Evolutionary conservation across 2,888 invertebrate species (phyloP).

Genomic region (Meta bourneti): DNA sequence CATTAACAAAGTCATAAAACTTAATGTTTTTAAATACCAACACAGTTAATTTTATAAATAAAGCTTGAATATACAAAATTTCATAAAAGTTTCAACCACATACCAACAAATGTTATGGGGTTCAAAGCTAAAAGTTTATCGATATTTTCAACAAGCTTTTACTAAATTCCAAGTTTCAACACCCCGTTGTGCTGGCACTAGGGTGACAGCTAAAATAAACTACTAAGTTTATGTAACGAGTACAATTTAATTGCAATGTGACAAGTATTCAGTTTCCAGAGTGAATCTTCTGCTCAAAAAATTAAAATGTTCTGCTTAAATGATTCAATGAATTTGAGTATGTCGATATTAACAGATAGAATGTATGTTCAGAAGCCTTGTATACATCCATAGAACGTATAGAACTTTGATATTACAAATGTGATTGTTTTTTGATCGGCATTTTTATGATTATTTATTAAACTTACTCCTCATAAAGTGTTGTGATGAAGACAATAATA

Average conservation of each 20-base stretch:
- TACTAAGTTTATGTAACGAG: background rate
- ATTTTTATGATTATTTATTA: conserved; percentile 73
- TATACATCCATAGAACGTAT: background rate
- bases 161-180: background rate
- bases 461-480: conserved; percentile 47
- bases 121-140: no score
- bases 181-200: conserved; percentile 49
- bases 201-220: conserved; percentile 13
- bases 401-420: background rate
- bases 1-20: no score
- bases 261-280: no score
- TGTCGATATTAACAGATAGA: no score
- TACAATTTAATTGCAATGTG: no score
- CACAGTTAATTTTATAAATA: no score
- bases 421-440: conserved; percentile 34
- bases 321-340: no score
- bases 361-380: background rate
- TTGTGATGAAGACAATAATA: conserved; percentile 43
- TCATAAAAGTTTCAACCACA: background rate
- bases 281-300: no score
- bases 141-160: no score
- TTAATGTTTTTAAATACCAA: no score
- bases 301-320: no score
- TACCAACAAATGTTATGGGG: background rate
- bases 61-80: background rate